A percentile compares a stretch with the other conserved stretches of the same genome.
Evolutionary conservation across 2,888 invertebrate genomes (phyloP).

Genomic region (Meliscaeva auricollis): DNA sequence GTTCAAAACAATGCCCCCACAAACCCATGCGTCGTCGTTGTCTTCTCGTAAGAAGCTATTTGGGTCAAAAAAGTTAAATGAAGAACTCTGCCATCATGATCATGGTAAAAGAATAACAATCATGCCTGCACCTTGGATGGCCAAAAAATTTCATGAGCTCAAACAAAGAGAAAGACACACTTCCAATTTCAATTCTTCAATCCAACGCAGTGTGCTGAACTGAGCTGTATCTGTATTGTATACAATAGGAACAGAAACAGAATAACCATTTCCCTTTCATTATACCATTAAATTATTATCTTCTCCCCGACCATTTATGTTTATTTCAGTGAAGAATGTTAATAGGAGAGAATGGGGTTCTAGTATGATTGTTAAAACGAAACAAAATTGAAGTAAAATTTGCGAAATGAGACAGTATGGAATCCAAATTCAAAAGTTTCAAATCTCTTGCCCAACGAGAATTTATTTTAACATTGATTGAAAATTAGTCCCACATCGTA

Average conservation of each 20-base stretch:
- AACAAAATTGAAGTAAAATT: background rate
- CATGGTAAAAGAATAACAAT: conserved; percentile 60
- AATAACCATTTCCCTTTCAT: conserved; percentile 73
- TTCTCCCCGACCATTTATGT: conserved; percentile 50
- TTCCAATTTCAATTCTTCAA: conserved; percentile 50
- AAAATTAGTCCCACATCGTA: no score
- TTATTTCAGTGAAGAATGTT: conserved; percentile 23
- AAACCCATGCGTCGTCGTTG: background rate
- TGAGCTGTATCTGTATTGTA: background rate
- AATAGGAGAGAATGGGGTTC: background rate
- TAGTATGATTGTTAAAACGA: background rate
- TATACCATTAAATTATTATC: conserved; percentile 26
- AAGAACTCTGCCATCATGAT: conserved; percentile 52
- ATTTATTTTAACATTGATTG: no score
- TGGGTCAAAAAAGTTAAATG: conserved; percentile 65
- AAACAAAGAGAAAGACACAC: conserved; percentile 57
- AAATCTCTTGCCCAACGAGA: no score
- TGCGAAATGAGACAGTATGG: background rate
- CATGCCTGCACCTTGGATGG: conserved; percentile 19
- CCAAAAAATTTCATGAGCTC: conserved; percentile 46
- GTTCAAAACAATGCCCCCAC: conserved; percentile 49
- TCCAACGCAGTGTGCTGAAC: background rate
- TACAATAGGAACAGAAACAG: conserved; percentile 39
- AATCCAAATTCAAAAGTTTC: no score
- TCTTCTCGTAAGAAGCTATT: conserved; percentile 24